Base-by-base conservation (phyloP, 2,113 vertebrate species). In the Penelope pileata region DNA sequence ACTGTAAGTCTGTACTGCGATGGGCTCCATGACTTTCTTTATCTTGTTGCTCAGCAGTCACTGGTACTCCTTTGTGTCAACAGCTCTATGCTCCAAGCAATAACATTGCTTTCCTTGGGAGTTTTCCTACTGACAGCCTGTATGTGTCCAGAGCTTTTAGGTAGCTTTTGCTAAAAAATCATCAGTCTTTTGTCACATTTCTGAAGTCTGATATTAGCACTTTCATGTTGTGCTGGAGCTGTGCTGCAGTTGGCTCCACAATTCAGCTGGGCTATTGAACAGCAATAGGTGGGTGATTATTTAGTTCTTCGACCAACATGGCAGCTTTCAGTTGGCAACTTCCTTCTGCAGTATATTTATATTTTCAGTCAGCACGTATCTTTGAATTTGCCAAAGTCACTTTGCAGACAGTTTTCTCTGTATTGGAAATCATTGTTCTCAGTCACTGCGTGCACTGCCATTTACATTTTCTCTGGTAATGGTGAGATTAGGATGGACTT, bases 311-410 rank as follows among this genome's bases (percentile, higher is more conserved):
- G 1, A 94, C 16, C 58, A 89, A 14, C 27, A 91, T 66, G 67
- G 63, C 42, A 92, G 45, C n/a, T 90, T 93, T 56, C 67, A 82
- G 26, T 3, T 66, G 30, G 74, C 48, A 90, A 22, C 26, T 19
- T 4, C 7, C 75, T 94, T 75, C 51, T 91, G 48, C 40, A 2
- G 2, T 29, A 22, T 72, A n/a, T 92, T 77, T 79, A 18, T 83
- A 29, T 42, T 83, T 87, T 90, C 66, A 73, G 91, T 77, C 63
- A 94, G 72, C 34, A 73, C 24, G 3, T 54, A 50, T n/a, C 70
- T 89, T 69, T 50, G 82, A 95, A 68, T 86, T 92, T 82, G 69
- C 76, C 56, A 59, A 95, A 96, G 83, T 78, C 63, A 82, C 89
- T 92, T 93, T 96, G 83, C 63, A 94, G 63, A 29, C 36, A 45